These are phyloP conservation scores for Pheosia gnoma DNA, from an alignment of 2,888 invertebrate species.

Conservation along the genomic window DNA sequence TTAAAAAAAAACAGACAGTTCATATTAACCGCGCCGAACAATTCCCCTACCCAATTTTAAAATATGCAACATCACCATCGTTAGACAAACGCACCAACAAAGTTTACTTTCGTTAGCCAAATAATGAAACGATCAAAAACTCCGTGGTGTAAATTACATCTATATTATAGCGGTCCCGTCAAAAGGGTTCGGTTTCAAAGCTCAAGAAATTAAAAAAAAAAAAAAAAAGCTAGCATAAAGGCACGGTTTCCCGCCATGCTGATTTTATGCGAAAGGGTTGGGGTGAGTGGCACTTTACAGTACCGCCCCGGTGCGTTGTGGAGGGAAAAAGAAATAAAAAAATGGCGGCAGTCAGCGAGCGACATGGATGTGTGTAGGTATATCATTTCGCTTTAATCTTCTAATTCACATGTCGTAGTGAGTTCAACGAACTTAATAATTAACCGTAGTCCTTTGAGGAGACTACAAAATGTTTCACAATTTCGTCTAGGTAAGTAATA, in stretches of 20 bases:
- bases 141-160: conserved; percentile 75
- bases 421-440: background rate
- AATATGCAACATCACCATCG: too few species aligned
- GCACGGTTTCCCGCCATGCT: conserved; percentile 74
- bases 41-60: too few species aligned
- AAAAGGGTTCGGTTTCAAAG: conserved; percentile 78
- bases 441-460: too few species aligned
- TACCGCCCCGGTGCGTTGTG: conserved; percentile 72
- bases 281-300: conserved; percentile 76
- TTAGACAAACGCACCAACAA: background rate
- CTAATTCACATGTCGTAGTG: conserved; percentile 53
- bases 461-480: too few species aligned
- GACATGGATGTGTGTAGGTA: background rate
- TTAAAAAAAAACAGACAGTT: too few species aligned
- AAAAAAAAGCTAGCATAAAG: conserved; percentile 59
- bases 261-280: conserved; percentile 75
- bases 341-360: conserved; percentile 55
- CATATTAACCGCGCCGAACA: too few species aligned
- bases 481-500: too few species aligned
- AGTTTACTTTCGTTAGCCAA: conserved; percentile 8
- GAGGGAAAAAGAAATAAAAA: conserved; percentile 60
- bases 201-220: conserved; percentile 62
- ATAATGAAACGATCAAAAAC: conserved; percentile 37
- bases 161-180: conserved; percentile 51
- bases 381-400: conserved; percentile 63